Evolutionary conservation across 2,888 invertebrate genomes (phyloP).

Genomic region (Nomada fucata): DNA sequence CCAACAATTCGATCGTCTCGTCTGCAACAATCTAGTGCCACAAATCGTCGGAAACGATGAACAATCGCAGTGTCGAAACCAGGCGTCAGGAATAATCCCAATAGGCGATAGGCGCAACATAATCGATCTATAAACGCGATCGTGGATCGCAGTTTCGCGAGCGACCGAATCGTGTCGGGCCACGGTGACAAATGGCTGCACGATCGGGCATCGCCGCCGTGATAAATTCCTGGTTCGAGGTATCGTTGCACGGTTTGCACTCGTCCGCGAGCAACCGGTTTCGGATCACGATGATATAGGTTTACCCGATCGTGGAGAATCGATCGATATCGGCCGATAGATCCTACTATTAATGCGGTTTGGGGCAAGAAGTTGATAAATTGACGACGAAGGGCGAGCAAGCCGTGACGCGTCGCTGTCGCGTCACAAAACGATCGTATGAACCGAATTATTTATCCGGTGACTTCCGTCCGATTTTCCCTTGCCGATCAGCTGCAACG

Average conservation of each 20-base stretch:
- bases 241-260: conserved; percentile 43
- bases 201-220: conserved; percentile 46
- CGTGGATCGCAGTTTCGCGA: conserved; percentile 41
- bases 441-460: conserved; percentile 44
- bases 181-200: conserved; percentile 59
- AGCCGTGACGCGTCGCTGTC: conserved; percentile 47
- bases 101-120: conserved; percentile 32
- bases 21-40: neutral
- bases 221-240: conserved; percentile 57
- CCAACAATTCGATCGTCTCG: too few species aligned
- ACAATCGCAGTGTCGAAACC: neutral
- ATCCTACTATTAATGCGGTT: conserved; percentile 71
- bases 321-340: conserved; percentile 72
- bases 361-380: conserved; percentile 68
- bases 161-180: conserved; percentile 42
- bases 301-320: conserved; percentile 62
- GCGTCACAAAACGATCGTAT: conserved; percentile 54
- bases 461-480: conserved; percentile 1
- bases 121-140: conserved; percentile 46
- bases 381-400: conserved; percentile 57
- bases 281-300: conserved; percentile 60
- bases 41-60: conserved; percentile 13
- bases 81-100: conserved; percentile 24
- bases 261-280: conserved; percentile 59
- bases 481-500: neutral